Percentiles rank a stretch among this genome's conserved stretches.
Evolutionary conservation across 1,140 invertebrate species (phyloP).

Genomic region (Rhopalosiphum maidis): DNA sequence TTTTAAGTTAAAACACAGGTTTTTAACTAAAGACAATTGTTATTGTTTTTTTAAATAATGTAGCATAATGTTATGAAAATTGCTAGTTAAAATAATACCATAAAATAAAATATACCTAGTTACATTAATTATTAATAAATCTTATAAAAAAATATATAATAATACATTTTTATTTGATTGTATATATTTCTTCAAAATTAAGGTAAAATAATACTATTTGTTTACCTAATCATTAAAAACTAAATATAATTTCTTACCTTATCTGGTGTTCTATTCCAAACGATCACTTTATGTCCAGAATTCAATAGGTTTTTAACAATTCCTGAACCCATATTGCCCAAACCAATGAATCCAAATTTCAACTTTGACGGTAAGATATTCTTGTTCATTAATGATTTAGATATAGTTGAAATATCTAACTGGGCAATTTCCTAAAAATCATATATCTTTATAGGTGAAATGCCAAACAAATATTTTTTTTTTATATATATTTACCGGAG

Average conservation of each 20-base stretch:
- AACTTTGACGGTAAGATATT: slow-evolving; percentile 85
- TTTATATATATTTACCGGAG: slow-evolving; percentile 6
- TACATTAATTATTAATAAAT: too few relatives aligned
- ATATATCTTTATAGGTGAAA: slow-evolving; percentile 36
- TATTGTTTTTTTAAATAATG: too few relatives aligned
- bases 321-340: slow-evolving; percentile 95
- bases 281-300: slow-evolving; percentile 89
- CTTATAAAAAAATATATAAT: not conserved
- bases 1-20: not conserved
- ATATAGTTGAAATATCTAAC: slow-evolving; percentile 75
- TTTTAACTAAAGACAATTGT: not conserved
- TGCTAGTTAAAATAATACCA: not conserved
- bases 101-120: too few relatives aligned
- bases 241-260: slow-evolving; percentile 72
- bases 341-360: slow-evolving; percentile 93
- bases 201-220: not conserved
- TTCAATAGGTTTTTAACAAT: slow-evolving; percentile 95
- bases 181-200: too few relatives aligned
- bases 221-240: not conserved
- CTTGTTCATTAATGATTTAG: slow-evolving; percentile 82
- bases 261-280: slow-evolving; percentile 91
- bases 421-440: slow-evolving; percentile 72
- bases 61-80: too few relatives aligned
- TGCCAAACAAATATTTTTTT: not conserved
- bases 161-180: too few relatives aligned